Evolutionary conservation across 2,797 vertebrate genomes (phyloP).

Genomic region (Siniperca scherzeri): DNA sequence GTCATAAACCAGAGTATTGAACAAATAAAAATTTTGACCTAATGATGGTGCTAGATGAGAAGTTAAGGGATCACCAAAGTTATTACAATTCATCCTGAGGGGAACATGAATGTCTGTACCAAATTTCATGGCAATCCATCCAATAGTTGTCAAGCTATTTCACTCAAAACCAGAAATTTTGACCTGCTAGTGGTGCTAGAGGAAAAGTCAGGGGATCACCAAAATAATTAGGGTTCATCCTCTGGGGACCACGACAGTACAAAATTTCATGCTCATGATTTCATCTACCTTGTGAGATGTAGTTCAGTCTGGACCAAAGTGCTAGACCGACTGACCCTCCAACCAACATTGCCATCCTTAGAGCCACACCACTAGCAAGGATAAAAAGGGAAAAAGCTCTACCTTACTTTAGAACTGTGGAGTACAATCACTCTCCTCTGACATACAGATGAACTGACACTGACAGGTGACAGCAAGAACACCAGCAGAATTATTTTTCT

Average conservation of each 20-base stretch:
- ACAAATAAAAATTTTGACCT: not conserved
- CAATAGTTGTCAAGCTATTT: not conserved
- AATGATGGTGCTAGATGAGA: not conserved
- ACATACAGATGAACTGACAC: not conserved
- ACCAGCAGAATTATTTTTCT: not conserved
- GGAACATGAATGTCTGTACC: not conserved
- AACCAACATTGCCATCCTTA: not conserved
- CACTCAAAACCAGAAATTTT: no score
- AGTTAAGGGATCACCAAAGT: not conserved
- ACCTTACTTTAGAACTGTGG: not conserved
- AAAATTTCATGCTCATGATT: no score
- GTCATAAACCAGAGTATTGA: not conserved
- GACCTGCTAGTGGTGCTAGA: not conserved
- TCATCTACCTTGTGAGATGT: no score
- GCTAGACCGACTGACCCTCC: not conserved
- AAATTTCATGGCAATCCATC: not conserved
- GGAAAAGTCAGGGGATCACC: not conserved
- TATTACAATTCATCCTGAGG: not conserved
- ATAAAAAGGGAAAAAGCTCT: not conserved
- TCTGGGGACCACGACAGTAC: not conserved
- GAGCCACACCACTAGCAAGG: not conserved
- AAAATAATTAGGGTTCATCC: not conserved
- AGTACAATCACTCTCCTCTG: not conserved
- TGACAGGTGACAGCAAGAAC: no score
- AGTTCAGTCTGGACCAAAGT: not conserved